A percentile compares a stretch with the other conserved stretches of the same genome.
phyloP scores from a whole-genome alignment of 2,888 invertebrate genomes.

The Pelosia muscerda region DNA sequence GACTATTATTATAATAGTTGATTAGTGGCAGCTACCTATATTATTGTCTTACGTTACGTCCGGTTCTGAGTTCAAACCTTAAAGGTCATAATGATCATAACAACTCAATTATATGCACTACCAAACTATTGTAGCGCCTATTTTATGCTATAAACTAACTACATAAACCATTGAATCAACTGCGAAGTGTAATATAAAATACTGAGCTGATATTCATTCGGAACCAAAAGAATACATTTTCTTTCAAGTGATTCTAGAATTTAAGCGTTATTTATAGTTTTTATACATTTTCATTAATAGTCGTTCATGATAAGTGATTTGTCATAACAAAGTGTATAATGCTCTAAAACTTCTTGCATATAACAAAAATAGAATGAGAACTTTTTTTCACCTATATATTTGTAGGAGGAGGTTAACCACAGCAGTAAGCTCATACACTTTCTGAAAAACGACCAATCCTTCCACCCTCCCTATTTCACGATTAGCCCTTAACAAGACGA shows the following conservation, averaged over 20 bases:
- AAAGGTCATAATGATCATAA: background rate
- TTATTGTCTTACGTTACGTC: background rate
- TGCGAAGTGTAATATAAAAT: background rate
- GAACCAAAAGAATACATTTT: too few relatives aligned
- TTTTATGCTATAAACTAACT: background rate
- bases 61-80: slow-evolving; percentile 4
- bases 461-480: background rate
- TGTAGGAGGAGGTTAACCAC: too few relatives aligned
- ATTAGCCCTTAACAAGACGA: background rate
- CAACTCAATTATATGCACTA: background rate
- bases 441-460: too few relatives aligned
- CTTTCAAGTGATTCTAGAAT: too few relatives aligned
- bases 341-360: too few relatives aligned
- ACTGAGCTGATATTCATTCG: background rate
- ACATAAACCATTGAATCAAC: background rate
- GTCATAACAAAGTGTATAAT: too few relatives aligned
- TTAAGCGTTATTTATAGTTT: too few relatives aligned
- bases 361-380: too few relatives aligned
- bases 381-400: too few relatives aligned
- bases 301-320: too few relatives aligned
- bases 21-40: background rate
- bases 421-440: too few relatives aligned
- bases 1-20: background rate
- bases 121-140: background rate
- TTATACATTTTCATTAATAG: too few relatives aligned